Evolutionary conservation across 2,888 invertebrate species (phyloP), one percentile per base, ranked within the genome.

Genomic region (Amphipyra berbera): DNA sequence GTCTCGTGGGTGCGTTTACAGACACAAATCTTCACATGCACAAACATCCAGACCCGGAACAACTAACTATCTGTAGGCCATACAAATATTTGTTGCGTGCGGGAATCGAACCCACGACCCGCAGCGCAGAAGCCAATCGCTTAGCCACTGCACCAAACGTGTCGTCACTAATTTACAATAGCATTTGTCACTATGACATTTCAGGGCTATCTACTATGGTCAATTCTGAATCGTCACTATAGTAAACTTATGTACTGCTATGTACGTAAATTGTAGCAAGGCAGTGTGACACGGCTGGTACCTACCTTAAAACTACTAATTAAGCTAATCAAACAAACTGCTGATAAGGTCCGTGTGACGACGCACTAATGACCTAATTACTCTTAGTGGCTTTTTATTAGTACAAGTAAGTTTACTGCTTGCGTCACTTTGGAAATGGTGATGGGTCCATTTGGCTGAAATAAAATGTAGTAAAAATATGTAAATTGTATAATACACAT

Each of bases 311-410:
- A 37, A 37, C 40, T 33, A 13, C 6, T 57, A 38, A 64, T 71
- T 47, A 76, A 53, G 42, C 10, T 55, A 47, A 52, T 55, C 40
- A 52, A 30, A 45, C 50, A 10, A 50, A 33, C 33, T 33, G 47
- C 35, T 72, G 66, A 50, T 58, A 71, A 54, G 21, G 44, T 15
- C 13, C 33, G 54, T 41, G 57, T 30, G 30, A 14, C n/a, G 27
- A 10, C 57, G 12, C 49, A 50, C 50, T 65, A 58, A 52, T 47
- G 37, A 9, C 57, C 49, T 10, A 46, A 54, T 46, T 56, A 49
- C 37, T 58, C 2, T 47, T 52, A 14, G 40, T 30, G n/a, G 21
- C 40, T 38, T 40, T 45, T 45, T 21, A 47, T 30, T 40, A 40
- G 37, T 12, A 27, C 13, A 6, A 10, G 35, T 9, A 30, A 30